A percentile compares a stretch with the other conserved stretches of the same genome.
Evolutionary conservation across 2,113 vertebrate species (phyloP).

Genomic region (Petrocephalus microphthalmus): DNA sequence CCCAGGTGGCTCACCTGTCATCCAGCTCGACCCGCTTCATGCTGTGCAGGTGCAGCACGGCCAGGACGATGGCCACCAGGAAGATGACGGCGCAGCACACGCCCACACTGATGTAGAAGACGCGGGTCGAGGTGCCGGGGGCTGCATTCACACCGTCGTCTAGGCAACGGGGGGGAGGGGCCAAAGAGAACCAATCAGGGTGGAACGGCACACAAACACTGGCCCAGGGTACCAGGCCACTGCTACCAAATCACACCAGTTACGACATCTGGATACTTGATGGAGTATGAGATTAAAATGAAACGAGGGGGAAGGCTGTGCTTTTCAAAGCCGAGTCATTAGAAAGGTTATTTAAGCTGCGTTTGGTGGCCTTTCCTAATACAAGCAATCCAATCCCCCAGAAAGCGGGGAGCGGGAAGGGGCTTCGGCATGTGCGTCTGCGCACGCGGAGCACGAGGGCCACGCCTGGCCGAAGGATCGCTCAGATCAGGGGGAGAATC

Average conservation of each 20-base stretch:
- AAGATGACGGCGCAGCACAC: slow-evolving; percentile 98
- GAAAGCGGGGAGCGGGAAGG: background rate
- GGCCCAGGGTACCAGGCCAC: background rate
- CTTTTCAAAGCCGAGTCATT: background rate
- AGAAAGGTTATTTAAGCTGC: background rate
- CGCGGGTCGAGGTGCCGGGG: slow-evolving; percentile 90
- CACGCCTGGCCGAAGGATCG: background rate
- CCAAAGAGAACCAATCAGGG: background rate
- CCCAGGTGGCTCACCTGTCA: slow-evolving; percentile 72
- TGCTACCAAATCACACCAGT: background rate
- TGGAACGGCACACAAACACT: background rate
- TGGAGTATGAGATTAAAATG: background rate
- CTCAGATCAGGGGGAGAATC: no score
- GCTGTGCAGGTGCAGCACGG: slow-evolving; percentile 95
- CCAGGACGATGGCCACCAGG: slow-evolving; percentile 93
- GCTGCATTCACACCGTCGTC: slow-evolving; percentile 73
- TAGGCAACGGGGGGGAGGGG: slow-evolving; percentile 35
- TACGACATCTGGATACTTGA: background rate
- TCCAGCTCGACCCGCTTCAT: slow-evolving; percentile 96
- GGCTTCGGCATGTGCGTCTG: background rate
- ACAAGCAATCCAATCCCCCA: no score
- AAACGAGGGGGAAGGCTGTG: background rate
- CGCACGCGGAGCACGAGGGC: background rate
- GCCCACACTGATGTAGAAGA: slow-evolving; percentile 97
- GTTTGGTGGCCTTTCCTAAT: background rate